phyloP scores from a whole-genome alignment of 2,888 invertebrate species.

The Eumerus sabulonum region DNA sequence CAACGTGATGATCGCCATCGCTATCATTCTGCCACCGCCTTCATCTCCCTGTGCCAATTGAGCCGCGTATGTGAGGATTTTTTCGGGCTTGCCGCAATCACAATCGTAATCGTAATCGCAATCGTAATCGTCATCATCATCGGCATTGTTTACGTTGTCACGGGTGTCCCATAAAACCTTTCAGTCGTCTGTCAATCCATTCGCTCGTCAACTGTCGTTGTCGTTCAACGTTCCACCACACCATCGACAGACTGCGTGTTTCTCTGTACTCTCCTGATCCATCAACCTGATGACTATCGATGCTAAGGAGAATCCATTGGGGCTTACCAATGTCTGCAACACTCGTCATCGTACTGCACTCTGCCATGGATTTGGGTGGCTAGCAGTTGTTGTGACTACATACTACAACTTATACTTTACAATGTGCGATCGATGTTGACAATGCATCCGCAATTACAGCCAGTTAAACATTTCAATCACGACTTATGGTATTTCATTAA shows the following conservation, averaged over 20 bases:
- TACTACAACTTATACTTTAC: constrained; percentile 47
- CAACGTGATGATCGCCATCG: constrained; percentile 59
- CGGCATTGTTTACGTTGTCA: constrained; percentile 69
- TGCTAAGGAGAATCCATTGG: no score
- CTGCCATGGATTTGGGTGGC: constrained; percentile 43
- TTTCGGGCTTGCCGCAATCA: constrained; percentile 14
- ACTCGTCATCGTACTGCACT: constrained; percentile 17
- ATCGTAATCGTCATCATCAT: constrained; percentile 67
- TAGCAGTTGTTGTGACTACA: constrained; percentile 29
- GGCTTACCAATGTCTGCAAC: constrained; percentile 17
- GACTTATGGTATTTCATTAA: constrained; percentile 67
- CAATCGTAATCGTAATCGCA: constrained; percentile 20
- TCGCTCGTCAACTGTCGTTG: constrained; percentile 48
- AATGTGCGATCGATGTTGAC: constrained; percentile 64
- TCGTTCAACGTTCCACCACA: constrained; percentile 16
- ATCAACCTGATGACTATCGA: not conserved
- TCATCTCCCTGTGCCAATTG: constrained; percentile 24
- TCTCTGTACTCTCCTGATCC: no score
- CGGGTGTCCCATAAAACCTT: constrained; percentile 69
- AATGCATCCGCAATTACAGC: constrained; percentile 69
- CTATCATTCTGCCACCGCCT: not conserved
- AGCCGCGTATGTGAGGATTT: constrained; percentile 12
- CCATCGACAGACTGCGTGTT: not conserved
- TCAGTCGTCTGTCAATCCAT: constrained; percentile 67
- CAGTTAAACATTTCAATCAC: constrained; percentile 68